Evolutionary conservation across 2,113 vertebrate genomes (phyloP), one percentile per base, ranked within the genome.

Genomic region (Oncorhynchus masou): DNA sequence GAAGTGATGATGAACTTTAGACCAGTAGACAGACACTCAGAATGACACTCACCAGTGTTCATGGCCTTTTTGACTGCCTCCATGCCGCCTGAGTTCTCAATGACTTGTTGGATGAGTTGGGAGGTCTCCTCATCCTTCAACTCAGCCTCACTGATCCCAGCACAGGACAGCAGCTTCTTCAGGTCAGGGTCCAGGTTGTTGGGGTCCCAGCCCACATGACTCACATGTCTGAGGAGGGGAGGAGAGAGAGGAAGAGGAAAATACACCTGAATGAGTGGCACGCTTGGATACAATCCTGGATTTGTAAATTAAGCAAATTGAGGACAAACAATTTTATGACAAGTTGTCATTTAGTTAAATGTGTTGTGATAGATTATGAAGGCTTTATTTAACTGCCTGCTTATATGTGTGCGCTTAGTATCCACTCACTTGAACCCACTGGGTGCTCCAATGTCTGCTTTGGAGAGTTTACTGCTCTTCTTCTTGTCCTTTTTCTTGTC

Each of bases 381-480:
- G 39, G 9, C 39, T 45, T 45, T 45, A 11, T 12, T 45, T 45
- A 45, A 11, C 39, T 11, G 39, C 39, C 39, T 45, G 39, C 39
- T 12, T 45, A 45, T 45, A 11, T 45, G 39, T 45, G 39, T 45
- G 39, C 2, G 2, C 2, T 11, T 45, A 45, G 51, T 1, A 19
- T 19, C 15, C 57, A 34, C 95, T 92, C 76, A 98, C 96, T 94
- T 96, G 87, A 98, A 98, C 68, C 95, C 95, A 67, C 95, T 93
- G 0, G 96, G 96, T 9, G 95, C 95, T n/a, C 96, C 95, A 1
- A 98, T 97, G 77, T 95, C 95, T 0, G 93, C 94, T 79, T 98
- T 97, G 57, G 94, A 95, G 74, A 98, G 84, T 81, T 96, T 97
- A 8, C 54, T 6, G 0, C 59, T 80, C 68, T 87, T 87, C 71